Conservation (phyloP, 2,888 invertebrate genomes). For the Gnatocerus cornutus region DNA sequence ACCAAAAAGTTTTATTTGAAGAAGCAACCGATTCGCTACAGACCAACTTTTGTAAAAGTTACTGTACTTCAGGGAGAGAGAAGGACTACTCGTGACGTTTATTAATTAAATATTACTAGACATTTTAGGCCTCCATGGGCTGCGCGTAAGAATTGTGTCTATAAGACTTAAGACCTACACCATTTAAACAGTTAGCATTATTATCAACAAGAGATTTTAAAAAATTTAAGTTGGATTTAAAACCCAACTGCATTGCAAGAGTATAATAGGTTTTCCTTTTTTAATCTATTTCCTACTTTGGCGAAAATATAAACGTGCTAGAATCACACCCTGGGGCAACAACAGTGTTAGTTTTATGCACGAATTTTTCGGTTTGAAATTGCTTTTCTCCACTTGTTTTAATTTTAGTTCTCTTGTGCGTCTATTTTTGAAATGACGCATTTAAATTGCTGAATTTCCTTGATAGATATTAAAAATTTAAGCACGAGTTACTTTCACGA, state of each 20-base stretch:
- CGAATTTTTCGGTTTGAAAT: conserved; percentile 40
- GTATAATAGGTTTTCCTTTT: conserved; percentile 14
- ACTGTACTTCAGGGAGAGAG: conserved; percentile 28
- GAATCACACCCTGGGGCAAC: conserved; percentile 31
- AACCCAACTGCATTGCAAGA: not conserved
- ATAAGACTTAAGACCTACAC: no score
- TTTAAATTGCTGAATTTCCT: conserved; percentile 13
- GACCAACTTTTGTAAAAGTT: conserved; percentile 39
- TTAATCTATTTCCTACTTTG: conserved; percentile 35
- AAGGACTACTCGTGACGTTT: conserved; percentile 25
- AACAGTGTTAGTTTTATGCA: conserved; percentile 38
- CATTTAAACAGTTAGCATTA: not conserved
- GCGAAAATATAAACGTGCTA: conserved; percentile 21
- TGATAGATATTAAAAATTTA: conserved; percentile 33
- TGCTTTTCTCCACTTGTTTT: conserved; percentile 26
- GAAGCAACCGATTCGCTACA: conserved; percentile 13
- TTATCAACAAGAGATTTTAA: not conserved
- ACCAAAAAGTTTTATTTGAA: conserved; percentile 46
- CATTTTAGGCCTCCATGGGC: not conserved
- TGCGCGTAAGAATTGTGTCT: no score
- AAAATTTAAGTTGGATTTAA: conserved; percentile 20
- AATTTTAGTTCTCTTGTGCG: conserved; percentile 10
- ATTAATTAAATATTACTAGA: conserved; percentile 38
- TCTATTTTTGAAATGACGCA: conserved; percentile 5
- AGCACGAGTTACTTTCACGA: conserved; percentile 35